These are phyloP conservation scores for Rotaria sp. DNA, from an alignment of 2,888 invertebrate genomes.

Conservation along the genomic window DNA sequence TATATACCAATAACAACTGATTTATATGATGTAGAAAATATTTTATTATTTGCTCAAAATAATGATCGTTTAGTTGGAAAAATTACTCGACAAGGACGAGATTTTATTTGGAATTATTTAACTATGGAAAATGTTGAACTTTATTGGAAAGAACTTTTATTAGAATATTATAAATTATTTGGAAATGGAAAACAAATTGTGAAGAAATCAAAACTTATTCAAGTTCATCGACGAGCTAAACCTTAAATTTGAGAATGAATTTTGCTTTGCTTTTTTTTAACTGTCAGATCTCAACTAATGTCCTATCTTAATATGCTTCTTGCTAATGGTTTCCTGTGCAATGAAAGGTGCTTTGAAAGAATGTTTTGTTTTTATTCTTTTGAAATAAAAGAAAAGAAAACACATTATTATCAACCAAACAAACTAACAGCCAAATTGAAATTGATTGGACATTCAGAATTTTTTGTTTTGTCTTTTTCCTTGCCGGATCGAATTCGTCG, in stretches of 20 bases:
- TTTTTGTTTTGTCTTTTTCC: background rate
- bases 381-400: background rate
- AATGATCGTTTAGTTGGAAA: slow-evolving; percentile 68
- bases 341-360: background rate
- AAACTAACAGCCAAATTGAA: background rate
- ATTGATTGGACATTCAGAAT: background rate
- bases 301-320: background rate
- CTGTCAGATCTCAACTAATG: background rate
- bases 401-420: background rate
- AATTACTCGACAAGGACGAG: slow-evolving; percentile 73
- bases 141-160: slow-evolving; percentile 75
- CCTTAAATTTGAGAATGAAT: background rate
- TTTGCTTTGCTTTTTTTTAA: background rate
- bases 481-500: background rate
- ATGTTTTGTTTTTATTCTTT: background rate
- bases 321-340: background rate
- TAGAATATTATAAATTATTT: slow-evolving; percentile 59
- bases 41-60: slow-evolving; percentile 68
- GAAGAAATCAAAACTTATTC: background rate
- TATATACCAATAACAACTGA: slow-evolving; percentile 75
- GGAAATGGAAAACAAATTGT: background rate
- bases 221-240: background rate
- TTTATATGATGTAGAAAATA: slow-evolving; percentile 65
- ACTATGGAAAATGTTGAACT: slow-evolving; percentile 73
- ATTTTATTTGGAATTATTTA: slow-evolving; percentile 75